Evolutionary conservation across 1,140 invertebrate species (phyloP).

Genomic region (Heliconius himera): DNA sequence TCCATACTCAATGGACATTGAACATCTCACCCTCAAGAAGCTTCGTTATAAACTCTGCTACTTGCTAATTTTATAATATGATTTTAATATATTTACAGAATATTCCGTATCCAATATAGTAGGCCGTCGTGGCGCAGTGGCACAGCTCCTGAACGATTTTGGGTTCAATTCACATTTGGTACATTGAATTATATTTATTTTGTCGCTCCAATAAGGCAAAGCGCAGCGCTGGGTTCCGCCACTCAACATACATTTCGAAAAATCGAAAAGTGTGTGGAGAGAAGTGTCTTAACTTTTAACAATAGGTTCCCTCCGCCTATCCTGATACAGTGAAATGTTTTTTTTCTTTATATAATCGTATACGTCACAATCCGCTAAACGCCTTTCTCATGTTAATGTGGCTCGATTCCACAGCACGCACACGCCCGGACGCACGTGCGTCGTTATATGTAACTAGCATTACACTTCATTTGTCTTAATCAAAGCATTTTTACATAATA

Average conservation of each 20-base stretch:
- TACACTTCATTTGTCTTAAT: conserved; percentile 10
- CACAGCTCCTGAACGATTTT: too few species aligned
- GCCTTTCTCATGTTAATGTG: neutral
- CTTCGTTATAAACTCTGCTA: too few species aligned
- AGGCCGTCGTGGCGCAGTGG: neutral
- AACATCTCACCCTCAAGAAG: too few species aligned
- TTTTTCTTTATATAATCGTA: neutral
- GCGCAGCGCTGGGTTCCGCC: too few species aligned
- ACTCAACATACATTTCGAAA: neutral
- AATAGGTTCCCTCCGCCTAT: too few species aligned
- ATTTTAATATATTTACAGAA: too few species aligned
- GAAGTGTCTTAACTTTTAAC: too few species aligned
- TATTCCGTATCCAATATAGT: neutral
- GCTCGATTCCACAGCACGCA: neutral
- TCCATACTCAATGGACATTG: too few species aligned
- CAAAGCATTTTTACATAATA: conserved; percentile 5
- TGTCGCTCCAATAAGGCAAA: neutral
- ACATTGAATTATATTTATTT: too few species aligned
- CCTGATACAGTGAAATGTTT: neutral
- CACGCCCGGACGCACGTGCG: conserved; percentile 9
- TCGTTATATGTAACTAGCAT: neutral
- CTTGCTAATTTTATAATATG: too few species aligned
- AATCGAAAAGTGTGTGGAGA: too few species aligned
- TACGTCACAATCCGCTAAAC: neutral
- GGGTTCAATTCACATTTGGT: neutral